Evolutionary conservation across 2,797 vertebrate species (phyloP).

Genomic region (Iguana delicatissima): DNA sequence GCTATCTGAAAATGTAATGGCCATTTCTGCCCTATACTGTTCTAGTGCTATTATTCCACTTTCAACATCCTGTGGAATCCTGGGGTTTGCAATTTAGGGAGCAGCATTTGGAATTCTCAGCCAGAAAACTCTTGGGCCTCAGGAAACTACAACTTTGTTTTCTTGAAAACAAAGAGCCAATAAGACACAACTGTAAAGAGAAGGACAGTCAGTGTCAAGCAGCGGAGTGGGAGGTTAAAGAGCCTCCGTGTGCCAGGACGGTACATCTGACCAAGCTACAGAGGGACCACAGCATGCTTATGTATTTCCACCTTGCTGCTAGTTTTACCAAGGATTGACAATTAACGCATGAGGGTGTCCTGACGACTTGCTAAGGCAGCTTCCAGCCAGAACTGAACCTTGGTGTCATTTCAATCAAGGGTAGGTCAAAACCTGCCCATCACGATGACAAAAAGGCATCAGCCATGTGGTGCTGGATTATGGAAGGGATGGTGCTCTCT

Average conservation of each 20-base stretch:
- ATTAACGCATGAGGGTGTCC: neutral
- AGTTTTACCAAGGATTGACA: neutral
- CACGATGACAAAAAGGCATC: neutral
- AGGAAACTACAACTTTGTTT: neutral
- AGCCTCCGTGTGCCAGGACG: neutral
- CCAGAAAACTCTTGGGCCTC: too few relatives aligned
- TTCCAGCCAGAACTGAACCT: neutral
- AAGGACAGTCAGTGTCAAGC: too few relatives aligned
- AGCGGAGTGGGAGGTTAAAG: neutral
- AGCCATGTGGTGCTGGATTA: neutral
- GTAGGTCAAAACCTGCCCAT: neutral
- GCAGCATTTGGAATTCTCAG: too few relatives aligned
- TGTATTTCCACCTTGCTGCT: neutral
- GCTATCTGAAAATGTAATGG: too few relatives aligned
- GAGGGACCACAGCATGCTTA: neutral
- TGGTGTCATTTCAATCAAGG: rapidly evolving
- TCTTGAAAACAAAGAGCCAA: neutral
- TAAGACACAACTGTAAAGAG: too few relatives aligned
- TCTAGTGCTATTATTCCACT: too few relatives aligned
- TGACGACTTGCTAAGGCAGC: neutral
- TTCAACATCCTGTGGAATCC: too few relatives aligned
- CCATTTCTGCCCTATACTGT: too few relatives aligned
- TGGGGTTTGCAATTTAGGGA: too few relatives aligned
- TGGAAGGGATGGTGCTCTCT: neutral
- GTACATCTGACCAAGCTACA: neutral